A percentile compares a stretch with the other conserved stretches of the same genome.
These are phyloP conservation scores for Sphyrna mokarran DNA, from an alignment of 2,113 vertebrate genomes.

Conservation along the genomic window DNA sequence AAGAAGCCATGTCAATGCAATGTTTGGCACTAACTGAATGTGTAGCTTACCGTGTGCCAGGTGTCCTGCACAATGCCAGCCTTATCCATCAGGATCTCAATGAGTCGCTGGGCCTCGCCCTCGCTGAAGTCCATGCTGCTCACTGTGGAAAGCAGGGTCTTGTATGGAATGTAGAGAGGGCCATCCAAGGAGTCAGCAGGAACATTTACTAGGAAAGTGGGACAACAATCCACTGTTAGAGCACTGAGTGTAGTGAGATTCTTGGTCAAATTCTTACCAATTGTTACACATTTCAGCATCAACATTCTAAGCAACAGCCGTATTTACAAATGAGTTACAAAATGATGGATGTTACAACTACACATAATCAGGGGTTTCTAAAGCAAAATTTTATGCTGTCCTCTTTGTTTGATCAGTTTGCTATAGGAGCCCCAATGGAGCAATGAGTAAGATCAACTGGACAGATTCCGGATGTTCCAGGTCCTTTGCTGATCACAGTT, in stretches of 20 bases:
- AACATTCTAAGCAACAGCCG: not conserved
- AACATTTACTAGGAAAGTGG: constrained; percentile 43
- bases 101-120: constrained; percentile 77
- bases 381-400: not conserved
- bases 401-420: not conserved
- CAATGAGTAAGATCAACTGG: not conserved
- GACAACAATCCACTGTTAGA: constrained; percentile 36
- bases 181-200: constrained; percentile 54
- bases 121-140: constrained; percentile 81
- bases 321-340: not conserved
- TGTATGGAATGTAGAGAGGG: constrained; percentile 76
- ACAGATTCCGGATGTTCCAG: not conserved
- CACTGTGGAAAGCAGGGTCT: constrained; percentile 72
- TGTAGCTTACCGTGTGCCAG: constrained; percentile 76
- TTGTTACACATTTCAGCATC: not conserved
- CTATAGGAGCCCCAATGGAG: not conserved
- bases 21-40: not conserved
- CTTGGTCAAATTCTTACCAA: not conserved
- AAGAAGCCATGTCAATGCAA: not conserved
- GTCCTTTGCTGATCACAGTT: not conserved
- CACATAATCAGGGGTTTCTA: not conserved
- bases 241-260: not conserved
- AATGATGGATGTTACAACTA: not conserved
- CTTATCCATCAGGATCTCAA: constrained; percentile 84
- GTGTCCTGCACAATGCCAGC: constrained; percentile 72